Evolutionary conservation across 1,140 invertebrate genomes (phyloP).

Genomic region (Trichonephila clavata): DNA sequence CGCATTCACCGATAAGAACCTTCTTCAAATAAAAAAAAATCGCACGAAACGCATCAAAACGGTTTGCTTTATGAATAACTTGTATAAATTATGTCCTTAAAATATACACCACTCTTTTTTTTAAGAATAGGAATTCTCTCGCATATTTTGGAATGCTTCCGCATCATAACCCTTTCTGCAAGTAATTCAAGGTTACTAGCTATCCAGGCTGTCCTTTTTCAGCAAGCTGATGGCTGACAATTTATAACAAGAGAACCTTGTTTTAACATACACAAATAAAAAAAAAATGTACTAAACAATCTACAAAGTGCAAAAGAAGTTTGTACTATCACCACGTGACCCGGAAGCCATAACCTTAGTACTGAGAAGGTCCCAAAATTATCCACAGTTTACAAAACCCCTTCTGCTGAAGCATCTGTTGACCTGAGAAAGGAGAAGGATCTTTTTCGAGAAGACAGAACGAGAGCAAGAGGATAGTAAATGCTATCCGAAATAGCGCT

Average conservation of each 20-base stretch:
- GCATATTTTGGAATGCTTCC: background rate
- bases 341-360: constrained; percentile 45
- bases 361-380: constrained; percentile 44
- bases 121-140: background rate
- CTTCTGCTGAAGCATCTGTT: constrained; percentile 42
- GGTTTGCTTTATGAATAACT: no score
- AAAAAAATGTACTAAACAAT: constrained; percentile 15
- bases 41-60: no score
- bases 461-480: background rate
- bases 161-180: background rate
- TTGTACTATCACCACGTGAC: constrained; percentile 33
- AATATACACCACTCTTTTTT: no score
- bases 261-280: background rate
- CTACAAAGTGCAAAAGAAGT: background rate
- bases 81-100: no score
- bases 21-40: no score
- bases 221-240: constrained; percentile 15
- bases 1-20: no score
- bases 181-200: background rate
- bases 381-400: constrained; percentile 45
- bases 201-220: constrained; percentile 33
- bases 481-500: constrained; percentile 1
- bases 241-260: constrained; percentile 37
- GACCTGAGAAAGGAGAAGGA: constrained; percentile 21
- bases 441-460: background rate